Evolutionary conservation across 2,113 vertebrate genomes (phyloP), one percentile per base, ranked within the genome.

Genomic region (Balaeniceps rex): DNA sequence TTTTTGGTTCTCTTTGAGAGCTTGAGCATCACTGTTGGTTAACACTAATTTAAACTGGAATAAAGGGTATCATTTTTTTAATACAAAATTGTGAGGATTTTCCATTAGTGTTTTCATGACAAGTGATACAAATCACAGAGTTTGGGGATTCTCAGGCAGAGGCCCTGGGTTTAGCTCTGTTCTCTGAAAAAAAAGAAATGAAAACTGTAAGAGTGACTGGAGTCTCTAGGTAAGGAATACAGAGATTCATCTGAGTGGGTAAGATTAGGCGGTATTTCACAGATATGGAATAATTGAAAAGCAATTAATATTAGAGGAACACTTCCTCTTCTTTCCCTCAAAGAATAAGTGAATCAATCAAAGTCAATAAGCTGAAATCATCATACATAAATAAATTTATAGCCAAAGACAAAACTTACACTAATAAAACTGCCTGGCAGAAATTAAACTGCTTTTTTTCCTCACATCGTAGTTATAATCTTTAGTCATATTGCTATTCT

Each of bases 321-420:
- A 9, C 5, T 79, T 77, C 33, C 22, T 79, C 52, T 81, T 87
- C 40, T 97, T 88, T 81, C 26, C 29, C 22, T 75, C 61, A 65
- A 87, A 80, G 75, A 95, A 40, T 52, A 90, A 83, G 31, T 46
- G 33, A 89, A 87, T 19, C 36, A 69, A 94, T n/a, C 69, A 68
- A 96, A 95, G 69, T 82, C 57, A 65, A 75, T 63, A 94, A 94
- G 86, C 31, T 93, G 80, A 95, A 83, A 87, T 66, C 47, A 91
- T 84, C 19, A 64, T 76, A 66, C 16, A 61, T 69, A 90, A 55
- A 49, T 86, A 68, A 89, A 29, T 87, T 89, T 82, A 81, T 46
- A 87, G 33, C 64, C 57, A 60, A 87, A 96, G 46, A 49, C 55
- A 88, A 83, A 81, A 52, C 13, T 71, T 87, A 49, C 14, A 44